These are phyloP conservation scores for Chrysomallon squamiferum DNA, from an alignment of 1,140 invertebrate genomes.

Conservation along the genomic window DNA sequence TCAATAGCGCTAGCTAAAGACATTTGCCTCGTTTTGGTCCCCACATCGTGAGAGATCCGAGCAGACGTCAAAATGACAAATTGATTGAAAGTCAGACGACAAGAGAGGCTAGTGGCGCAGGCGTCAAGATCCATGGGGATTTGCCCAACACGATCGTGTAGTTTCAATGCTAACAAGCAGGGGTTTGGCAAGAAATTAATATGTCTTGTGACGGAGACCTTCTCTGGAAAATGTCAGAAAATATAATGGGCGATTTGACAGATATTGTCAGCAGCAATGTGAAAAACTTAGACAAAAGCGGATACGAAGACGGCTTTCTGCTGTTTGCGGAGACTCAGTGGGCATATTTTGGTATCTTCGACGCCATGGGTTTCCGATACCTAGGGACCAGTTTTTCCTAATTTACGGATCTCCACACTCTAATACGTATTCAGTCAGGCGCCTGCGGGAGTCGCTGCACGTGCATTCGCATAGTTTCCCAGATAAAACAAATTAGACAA, in stretches of 20 bases:
- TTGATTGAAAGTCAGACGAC: constrained; percentile 30
- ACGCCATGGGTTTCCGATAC: neutral
- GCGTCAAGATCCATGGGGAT: constrained; percentile 6
- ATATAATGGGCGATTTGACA: constrained; percentile 8
- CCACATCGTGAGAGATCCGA: constrained; percentile 10
- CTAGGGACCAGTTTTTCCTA: neutral
- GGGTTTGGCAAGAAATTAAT: constrained; percentile 13
- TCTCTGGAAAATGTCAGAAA: constrained; percentile 9
- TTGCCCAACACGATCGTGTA: constrained; percentile 8
- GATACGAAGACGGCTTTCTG: neutral
- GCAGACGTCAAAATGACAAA: constrained; percentile 32
- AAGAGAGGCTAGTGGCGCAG: constrained; percentile 9
- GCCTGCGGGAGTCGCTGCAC: constrained; percentile 4
- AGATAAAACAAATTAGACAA: constrained; percentile 10
- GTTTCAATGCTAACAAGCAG: neutral
- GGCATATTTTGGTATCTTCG: constrained; percentile 1
- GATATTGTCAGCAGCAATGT: constrained; percentile 10
- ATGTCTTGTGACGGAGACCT: neutral
- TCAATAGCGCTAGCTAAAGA: constrained; percentile 18
- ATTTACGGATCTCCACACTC: neutral
- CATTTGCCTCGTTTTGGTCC: constrained; percentile 6
- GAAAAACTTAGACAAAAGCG: constrained; percentile 7
- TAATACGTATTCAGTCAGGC: constrained; percentile 7
- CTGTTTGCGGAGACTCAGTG: neutral
- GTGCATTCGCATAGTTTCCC: constrained; percentile 11